Conservation (phyloP, 2,888 invertebrate species). For the Pachydiplax longipennis region DNA sequence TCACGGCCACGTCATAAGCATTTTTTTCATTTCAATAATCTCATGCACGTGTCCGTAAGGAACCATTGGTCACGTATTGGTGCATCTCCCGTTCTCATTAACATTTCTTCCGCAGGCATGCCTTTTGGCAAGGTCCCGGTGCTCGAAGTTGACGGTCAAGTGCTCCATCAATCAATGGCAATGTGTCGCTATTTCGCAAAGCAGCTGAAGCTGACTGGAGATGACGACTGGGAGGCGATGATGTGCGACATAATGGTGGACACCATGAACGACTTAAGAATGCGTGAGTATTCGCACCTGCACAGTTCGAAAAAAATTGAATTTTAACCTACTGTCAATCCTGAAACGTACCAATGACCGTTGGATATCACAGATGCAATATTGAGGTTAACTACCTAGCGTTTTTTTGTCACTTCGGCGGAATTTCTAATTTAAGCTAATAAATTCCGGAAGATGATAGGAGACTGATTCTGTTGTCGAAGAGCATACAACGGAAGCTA, state of each 20-base stretch:
- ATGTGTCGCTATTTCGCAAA: constrained; percentile 66
- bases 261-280: constrained; percentile 64
- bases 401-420: too few relatives aligned
- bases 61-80: not conserved
- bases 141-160: constrained; percentile 67
- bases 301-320: too few relatives aligned
- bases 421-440: too few relatives aligned
- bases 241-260: constrained; percentile 67
- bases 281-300: constrained; percentile 58
- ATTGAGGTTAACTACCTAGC: too few relatives aligned
- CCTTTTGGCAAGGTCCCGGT: constrained; percentile 68
- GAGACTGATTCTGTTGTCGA: too few relatives aligned
- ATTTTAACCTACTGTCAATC: too few relatives aligned
- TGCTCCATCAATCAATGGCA: constrained; percentile 65
- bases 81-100: constrained; percentile 49
- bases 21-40: not conserved
- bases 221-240: constrained; percentile 65
- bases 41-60: not conserved
- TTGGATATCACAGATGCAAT: too few relatives aligned
- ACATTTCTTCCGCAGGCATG: constrained; percentile 58
- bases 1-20: not conserved
- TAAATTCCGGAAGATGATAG: too few relatives aligned
- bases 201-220: constrained; percentile 64
- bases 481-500: too few relatives aligned
- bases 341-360: too few relatives aligned